These are phyloP conservation scores for Scaptomyza caliginosa DNA, from an alignment of 2,888 invertebrate species.

Conservation along the genomic window DNA sequence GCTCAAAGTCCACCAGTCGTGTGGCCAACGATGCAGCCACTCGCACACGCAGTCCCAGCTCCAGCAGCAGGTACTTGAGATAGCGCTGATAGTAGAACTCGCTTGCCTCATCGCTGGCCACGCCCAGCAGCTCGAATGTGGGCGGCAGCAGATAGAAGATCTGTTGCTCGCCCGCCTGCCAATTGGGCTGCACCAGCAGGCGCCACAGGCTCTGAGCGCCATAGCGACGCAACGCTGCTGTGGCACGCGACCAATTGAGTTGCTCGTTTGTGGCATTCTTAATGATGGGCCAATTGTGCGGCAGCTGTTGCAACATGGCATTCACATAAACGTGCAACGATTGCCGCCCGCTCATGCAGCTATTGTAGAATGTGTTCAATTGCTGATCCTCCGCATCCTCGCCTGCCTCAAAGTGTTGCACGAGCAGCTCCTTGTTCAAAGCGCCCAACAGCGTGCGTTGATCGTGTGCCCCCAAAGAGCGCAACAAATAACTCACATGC, in stretches of 20 bases:
- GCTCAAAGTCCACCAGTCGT: slow-evolving; percentile 74
- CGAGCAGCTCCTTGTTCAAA: slow-evolving; percentile 62
- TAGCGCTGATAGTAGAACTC: slow-evolving; percentile 77
- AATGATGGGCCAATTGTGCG: slow-evolving; percentile 73
- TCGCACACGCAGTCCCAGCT: slow-evolving; percentile 74
- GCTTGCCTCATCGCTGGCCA: slow-evolving; percentile 32
- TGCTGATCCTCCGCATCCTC: background rate
- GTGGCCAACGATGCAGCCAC: slow-evolving; percentile 68
- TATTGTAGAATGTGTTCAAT: slow-evolving; percentile 58
- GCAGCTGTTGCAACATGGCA: slow-evolving; percentile 50
- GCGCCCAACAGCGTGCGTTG: slow-evolving; percentile 66
- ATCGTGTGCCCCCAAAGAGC: slow-evolving; percentile 67
- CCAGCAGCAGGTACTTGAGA: slow-evolving; percentile 76
- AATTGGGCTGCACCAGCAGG: slow-evolving; percentile 75
- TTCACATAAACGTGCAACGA: slow-evolving; percentile 63
- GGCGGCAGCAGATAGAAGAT: slow-evolving; percentile 77
- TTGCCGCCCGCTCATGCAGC: slow-evolving; percentile 63
- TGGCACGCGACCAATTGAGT: slow-evolving; percentile 72
- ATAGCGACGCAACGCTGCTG: slow-evolving; percentile 74
- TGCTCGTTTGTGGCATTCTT: slow-evolving; percentile 27
- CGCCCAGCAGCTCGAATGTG: slow-evolving; percentile 64
- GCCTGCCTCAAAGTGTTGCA: slow-evolving; percentile 57
- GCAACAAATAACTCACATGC: slow-evolving; percentile 80
- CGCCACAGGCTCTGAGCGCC: slow-evolving; percentile 75
- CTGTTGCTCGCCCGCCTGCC: slow-evolving; percentile 77